These are phyloP conservation scores for Aricia artaxerxes DNA, from an alignment of 2,888 invertebrate genomes.

Conservation along the genomic window DNA sequence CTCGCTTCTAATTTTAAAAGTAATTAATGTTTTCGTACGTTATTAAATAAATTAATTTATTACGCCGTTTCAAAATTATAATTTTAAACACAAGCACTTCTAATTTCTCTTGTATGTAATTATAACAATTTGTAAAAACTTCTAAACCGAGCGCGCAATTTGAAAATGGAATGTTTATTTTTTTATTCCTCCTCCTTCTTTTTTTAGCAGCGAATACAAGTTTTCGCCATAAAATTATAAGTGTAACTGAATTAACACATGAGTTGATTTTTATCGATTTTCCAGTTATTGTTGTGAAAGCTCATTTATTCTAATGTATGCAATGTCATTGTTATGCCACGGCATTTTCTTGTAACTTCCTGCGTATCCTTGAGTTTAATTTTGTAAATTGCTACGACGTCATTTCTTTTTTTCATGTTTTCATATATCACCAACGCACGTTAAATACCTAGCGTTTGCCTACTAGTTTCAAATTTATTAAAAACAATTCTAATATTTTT, in stretches of 20 bases:
- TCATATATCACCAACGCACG: background rate
- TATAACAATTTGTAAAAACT: background rate
- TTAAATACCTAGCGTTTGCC: background rate
- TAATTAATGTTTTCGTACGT: conserved; percentile 6
- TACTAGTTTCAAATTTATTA: too few species aligned
- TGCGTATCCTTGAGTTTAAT: conserved; percentile 16
- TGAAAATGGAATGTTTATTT: conserved; percentile 25
- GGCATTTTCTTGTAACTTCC: conserved; percentile 18
- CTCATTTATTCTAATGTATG: conserved; percentile 22
- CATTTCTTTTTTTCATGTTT: background rate
- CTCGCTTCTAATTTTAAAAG: background rate
- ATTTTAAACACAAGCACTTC: background rate
- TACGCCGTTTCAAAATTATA: background rate
- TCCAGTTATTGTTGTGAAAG: conserved; percentile 14
- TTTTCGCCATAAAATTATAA: conserved; percentile 14
- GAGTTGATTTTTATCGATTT: conserved; percentile 25
- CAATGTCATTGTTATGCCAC: conserved; percentile 26
- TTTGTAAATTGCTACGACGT: conserved; percentile 14
- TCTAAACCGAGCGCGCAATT: background rate
- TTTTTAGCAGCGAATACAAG: background rate
- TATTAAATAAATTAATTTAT: conserved; percentile 10
- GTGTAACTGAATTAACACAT: conserved; percentile 12
- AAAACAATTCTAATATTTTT: too few species aligned
- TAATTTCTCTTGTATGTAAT: background rate
- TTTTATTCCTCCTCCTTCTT: background rate